Evolutionary conservation across 2,797 vertebrate genomes (phyloP).

Genomic region (Gastrophryne carolinensis): DNA sequence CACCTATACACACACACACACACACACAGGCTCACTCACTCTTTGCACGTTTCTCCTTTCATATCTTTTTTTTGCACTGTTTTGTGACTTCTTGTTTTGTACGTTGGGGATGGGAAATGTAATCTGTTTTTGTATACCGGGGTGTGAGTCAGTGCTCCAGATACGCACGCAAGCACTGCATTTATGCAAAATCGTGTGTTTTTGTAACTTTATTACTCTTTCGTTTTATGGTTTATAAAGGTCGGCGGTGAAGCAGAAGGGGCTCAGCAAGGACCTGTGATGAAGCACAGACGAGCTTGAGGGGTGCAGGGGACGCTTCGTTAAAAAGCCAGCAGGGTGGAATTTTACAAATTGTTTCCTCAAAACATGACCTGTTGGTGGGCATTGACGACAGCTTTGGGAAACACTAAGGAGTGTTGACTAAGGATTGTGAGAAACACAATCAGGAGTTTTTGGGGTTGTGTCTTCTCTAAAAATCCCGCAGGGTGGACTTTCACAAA

Average conservation of each 20-base stretch:
- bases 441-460: too few relatives aligned
- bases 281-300: not conserved
- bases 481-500: too few relatives aligned
- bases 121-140: slow-evolving; percentile 39
- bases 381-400: too few relatives aligned
- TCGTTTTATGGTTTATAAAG: slow-evolving; percentile 17
- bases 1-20: too few relatives aligned
- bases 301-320: too few relatives aligned
- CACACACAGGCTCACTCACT: too few relatives aligned
- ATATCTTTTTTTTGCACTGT: slow-evolving; percentile 17
- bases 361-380: too few relatives aligned
- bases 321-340: too few relatives aligned
- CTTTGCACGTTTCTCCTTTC: slow-evolving; percentile 49
- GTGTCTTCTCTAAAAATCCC: not conserved
- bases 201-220: slow-evolving; percentile 43
- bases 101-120: slow-evolving; percentile 30
- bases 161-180: slow-evolving; percentile 42
- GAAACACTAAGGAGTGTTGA: too few relatives aligned
- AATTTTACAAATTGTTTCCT: too few relatives aligned
- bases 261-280: not conserved
- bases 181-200: slow-evolving; percentile 50
- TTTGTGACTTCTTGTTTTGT: slow-evolving; percentile 51
- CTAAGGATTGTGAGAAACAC: too few relatives aligned
- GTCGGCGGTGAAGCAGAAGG: not conserved
- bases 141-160: slow-evolving; percentile 32